Evolutionary conservation across 2,113 vertebrate genomes (phyloP), one percentile per base, ranked within the genome.

Genomic region (Hemiscyllium ocellatum): DNA sequence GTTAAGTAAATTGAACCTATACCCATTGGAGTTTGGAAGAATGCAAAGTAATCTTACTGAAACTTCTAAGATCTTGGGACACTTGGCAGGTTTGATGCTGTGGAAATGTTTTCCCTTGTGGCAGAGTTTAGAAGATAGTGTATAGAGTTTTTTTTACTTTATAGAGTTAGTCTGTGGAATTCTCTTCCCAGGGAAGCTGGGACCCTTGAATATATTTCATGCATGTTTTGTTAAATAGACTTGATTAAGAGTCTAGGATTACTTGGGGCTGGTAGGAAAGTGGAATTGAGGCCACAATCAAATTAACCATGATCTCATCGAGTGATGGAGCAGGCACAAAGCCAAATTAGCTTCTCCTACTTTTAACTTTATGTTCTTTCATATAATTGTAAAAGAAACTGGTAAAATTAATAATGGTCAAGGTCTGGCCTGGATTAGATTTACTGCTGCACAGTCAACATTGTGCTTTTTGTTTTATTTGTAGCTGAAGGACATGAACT

Each of bases 401-500:
- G 12, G 50, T 12, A 29, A 94, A 66, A 37, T 20, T 22, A 93
- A 37, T 68, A 33, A 24, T 90, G 52, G 87, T 24, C 87, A 56
- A n/a, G 86, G 86, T 29, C 26, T 89, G 26, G 33, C 29, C 29
- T 37, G 20, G 89, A 33, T 7, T 93, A 66, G 89, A n/a, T 93
- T 66, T 68, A 95, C 50, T 66, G 37, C 20, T 66, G 33, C n/a
- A 7, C 65, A 93, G 61, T 7, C 24, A 65, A 50, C 65, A 90
- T 42, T 69, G 76, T 10, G 4, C 24, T 78, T 95, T 95, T 76
- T 47, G 69, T 4, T 96, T 8, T 20, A 86, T 96, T 80, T 96
- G 95, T 97, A 99, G 99, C 97, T 99, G 86, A 99, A 99, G 96
- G 99, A 99, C 95, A 97, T 99, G 86, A 98, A 94, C 96, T 96